Percentiles rank a stretch among this genome's conserved stretches.
These are phyloP conservation scores for Heteropelma amictum DNA, from an alignment of 2,888 invertebrate genomes.

Conservation along the genomic window DNA sequence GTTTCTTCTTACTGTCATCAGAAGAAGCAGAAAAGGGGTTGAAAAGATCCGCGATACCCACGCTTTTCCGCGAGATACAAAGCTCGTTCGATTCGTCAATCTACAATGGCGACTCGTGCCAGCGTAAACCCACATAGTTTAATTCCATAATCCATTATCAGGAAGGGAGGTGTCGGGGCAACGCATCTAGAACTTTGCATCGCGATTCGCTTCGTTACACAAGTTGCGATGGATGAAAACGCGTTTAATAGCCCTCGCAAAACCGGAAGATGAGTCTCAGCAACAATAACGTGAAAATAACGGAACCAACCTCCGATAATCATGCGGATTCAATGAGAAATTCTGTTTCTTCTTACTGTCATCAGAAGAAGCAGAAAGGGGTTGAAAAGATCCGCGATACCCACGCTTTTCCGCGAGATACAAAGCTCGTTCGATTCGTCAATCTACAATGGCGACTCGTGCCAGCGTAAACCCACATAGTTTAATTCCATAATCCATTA, in stretches of 20 bases:
- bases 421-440: constrained; percentile 1
- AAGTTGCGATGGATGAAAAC: constrained; percentile 18
- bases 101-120: background rate
- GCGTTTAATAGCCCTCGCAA: no score
- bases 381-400: background rate
- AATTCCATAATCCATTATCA: background rate
- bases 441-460: background rate
- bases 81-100: constrained; percentile 1
- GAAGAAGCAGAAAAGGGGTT: background rate
- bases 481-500: background rate
- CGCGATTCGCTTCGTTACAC: constrained; percentile 59
- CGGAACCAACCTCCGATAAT: no score
- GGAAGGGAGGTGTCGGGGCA: background rate
- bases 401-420: background rate
- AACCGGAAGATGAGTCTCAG: no score
- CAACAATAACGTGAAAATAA: no score
- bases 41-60: background rate
- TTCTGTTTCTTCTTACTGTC: background rate
- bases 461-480: background rate
- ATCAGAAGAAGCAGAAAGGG: background rate
- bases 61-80: background rate
- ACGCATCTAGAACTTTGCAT: constrained; percentile 63
- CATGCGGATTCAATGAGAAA: no score
- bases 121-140: background rate
- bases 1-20: background rate